Evolutionary conservation across 2,888 invertebrate genomes (phyloP), one percentile per base, ranked within the genome.

Genomic region (Stictocephala bisonia): DNA sequence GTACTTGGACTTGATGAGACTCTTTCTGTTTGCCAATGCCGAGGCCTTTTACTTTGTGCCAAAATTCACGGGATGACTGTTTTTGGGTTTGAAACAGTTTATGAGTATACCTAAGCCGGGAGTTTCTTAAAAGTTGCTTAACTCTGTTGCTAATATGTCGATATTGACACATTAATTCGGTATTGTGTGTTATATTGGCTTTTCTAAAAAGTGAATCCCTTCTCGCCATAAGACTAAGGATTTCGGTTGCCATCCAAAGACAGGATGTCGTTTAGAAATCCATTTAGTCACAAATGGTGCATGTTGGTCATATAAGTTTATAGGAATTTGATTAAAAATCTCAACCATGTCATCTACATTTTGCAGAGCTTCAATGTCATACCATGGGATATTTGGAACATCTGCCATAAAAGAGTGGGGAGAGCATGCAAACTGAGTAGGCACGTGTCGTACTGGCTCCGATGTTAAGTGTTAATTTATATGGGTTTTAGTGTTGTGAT

Each of bases 281-380:
- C 44, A 15, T n/a, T 44, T 44, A 44, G 44, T 44, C 7, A 44
- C 15, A 9, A 44, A 4, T 44, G 44, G 7, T 7, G 44, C 44
- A 44, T 44, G 44, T 44, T 44, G n/a, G 44, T 44, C 44, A 44
- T 44, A 44, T 44, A 44, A 15, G 7, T 9, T n/a, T 44, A 44
- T 4, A n/a, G 15, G 7, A 9, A 15, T 44, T 44, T 44, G 44
- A n/a, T 44, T 44, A n/a, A 44, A 44, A 44, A n/a, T 15, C 6
- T 44, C 15, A n/a, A 44, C 44, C 44, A 44, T 9, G 44, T 44
- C 44, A 44, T 44, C 15, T n/a, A 44, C 44, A 44, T 44, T 6
- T 44, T 44, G 44, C 44, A 44, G 15, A 7, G 44, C 44, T 44
- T 44, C 44, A 9, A 44, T 44, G 44, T n/a, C 15, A 4, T 44